Base-by-base conservation (phyloP, 2,888 invertebrate genomes). In the Rhingia rostrata region DNA sequence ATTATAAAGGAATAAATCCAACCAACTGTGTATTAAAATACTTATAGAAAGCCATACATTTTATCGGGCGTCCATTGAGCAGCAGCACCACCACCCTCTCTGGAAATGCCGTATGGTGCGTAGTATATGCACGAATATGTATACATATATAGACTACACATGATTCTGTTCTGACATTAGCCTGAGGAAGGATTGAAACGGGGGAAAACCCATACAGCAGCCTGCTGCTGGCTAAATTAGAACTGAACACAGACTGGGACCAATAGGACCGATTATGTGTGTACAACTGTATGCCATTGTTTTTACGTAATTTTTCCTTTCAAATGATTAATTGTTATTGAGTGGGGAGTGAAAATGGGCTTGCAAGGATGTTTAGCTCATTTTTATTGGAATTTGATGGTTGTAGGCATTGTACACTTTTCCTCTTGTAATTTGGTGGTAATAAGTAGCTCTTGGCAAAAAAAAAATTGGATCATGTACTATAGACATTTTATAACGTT, bases 1-100 rank as follows among this genome's bases (percentile, higher is more conserved):
- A 84, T 84, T 84, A 84, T 84, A 84, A 84, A 84, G 84, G 84
- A 84, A 84, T 84, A 84, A 84, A 84, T 84, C 74, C 84, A 80
- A 75, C 84, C 80, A 61, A 84, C 84, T 84, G 84, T 84, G 84
- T 84, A 84, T 84, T 84, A 84, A 84, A 84, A 84, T 80, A 84
- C 80, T 80, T 84, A 84, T 80, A 84, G 80, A 80, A 84, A 84
- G 80, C 80, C 70, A 84, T 84, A 74, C 80, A 80, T 84, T 80
- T 77, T 84, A 49, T 58, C 58, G 74, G 83, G 83, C 79, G 53
- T 79, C 49, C 64, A 69, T 64, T 73, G 63, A 63, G 58, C 79
- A 67, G 60, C 45, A 67, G 47, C 45, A 70, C 58, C 61, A 53
- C 78, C 78, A 73, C 83, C 73, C 82, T n/a, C 45, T 51, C 43